Evolutionary conservation across 2,888 invertebrate species (phyloP).

Genomic region (Callinectes sapidus): DNA sequence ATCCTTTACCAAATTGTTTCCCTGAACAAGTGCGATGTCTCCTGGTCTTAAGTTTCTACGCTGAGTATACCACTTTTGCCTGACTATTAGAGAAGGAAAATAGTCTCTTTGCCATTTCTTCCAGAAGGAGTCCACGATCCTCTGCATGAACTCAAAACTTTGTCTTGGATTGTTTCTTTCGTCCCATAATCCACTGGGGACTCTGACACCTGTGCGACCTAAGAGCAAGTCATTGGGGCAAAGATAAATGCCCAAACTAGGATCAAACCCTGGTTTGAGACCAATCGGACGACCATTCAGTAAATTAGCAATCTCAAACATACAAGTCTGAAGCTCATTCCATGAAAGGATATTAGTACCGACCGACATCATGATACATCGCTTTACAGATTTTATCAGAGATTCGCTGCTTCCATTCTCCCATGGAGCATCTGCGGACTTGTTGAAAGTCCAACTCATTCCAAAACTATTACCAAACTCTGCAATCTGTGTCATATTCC

Average conservation of each 20-base stretch:
- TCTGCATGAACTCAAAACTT: background rate
- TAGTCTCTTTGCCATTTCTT: slow-evolving; percentile 37
- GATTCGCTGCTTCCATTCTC: background rate
- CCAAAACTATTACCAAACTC: background rate
- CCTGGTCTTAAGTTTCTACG: slow-evolving; percentile 19
- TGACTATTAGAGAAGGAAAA: slow-evolving; percentile 10
- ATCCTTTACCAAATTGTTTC: background rate
- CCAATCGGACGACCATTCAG: background rate
- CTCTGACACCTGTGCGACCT: background rate
- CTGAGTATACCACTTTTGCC: background rate
- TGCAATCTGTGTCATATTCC: background rate
- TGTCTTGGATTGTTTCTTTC: background rate
- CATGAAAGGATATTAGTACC: background rate
- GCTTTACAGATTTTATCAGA: background rate
- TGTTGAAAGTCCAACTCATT: slow-evolving; percentile 31
- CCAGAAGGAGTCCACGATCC: background rate
- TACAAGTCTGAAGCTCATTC: background rate
- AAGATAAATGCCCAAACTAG: background rate
- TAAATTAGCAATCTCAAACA: background rate
- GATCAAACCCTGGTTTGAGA: background rate
- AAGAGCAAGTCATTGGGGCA: background rate
- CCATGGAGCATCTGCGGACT: background rate
- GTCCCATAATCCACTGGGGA: background rate
- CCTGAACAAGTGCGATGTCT: slow-evolving; percentile 31
- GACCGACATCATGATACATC: background rate